A percentile compares a stretch with the other conserved stretches of the same genome.
These are phyloP conservation scores for Gnatocerus cornutus DNA, from an alignment of 2,888 invertebrate species.

Conservation along the genomic window DNA sequence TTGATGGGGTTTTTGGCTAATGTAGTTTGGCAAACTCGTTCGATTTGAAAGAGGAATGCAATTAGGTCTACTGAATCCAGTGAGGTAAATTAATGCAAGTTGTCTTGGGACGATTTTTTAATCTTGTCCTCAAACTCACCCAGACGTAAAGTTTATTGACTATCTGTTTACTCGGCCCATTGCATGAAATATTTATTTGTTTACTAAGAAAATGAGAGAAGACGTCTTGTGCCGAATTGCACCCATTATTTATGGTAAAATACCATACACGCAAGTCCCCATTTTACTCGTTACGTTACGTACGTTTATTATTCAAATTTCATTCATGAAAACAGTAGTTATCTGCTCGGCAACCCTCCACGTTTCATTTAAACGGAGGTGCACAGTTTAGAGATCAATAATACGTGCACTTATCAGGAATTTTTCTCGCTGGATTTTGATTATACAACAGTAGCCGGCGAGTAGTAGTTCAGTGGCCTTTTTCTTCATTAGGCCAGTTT, in stretches of 20 bases:
- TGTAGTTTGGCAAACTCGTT: conserved; percentile 20
- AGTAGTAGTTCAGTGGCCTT: conserved; percentile 2
- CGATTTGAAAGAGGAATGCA: conserved; percentile 25
- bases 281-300: conserved; percentile 31
- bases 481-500: conserved; percentile 9
- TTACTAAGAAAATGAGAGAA: conserved; percentile 44
- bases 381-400: conserved; percentile 18
- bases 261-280: conserved; percentile 37
- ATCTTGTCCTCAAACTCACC: conserved; percentile 48
- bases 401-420: neutral
- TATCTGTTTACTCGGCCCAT: conserved; percentile 45
- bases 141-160: conserved; percentile 51
- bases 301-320: conserved; percentile 48
- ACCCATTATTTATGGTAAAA: conserved; percentile 44
- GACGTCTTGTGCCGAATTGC: conserved; percentile 43
- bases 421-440: neutral
- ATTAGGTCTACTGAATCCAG: conserved; percentile 9
- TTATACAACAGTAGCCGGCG: conserved; percentile 1
- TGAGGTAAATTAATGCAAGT: conserved; percentile 33
- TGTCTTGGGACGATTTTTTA: conserved; percentile 22
- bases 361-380: conserved; percentile 17
- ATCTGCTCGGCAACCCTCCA: conserved; percentile 13
- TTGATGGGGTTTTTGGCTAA: conserved; percentile 22
- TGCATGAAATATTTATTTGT: conserved; percentile 52
- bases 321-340: conserved; percentile 48